A percentile compares a stretch with the other conserved stretches of the same genome.
These are phyloP conservation scores for Synodontis membranacea DNA, from an alignment of 2,113 vertebrate genomes.

Conservation along the genomic window DNA sequence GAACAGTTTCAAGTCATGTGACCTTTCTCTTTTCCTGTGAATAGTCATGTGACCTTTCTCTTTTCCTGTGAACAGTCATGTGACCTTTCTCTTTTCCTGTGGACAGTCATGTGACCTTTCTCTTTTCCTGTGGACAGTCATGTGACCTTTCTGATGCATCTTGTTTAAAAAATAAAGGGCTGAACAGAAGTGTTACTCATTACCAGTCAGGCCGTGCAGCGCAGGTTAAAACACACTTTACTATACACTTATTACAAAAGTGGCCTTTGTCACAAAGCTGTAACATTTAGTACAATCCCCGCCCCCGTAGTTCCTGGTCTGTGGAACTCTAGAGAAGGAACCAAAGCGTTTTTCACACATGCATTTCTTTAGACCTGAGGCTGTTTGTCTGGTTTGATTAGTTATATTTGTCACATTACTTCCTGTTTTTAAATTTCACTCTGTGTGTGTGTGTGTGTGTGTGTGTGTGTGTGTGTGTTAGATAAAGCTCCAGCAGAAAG, in stretches of 20 bases:
- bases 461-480: not conserved
- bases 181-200: not conserved
- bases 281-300: not conserved
- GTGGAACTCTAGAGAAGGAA: not conserved
- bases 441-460: not conserved
- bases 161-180: not conserved
- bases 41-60: too few species aligned
- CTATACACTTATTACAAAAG: not conserved
- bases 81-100: not conserved
- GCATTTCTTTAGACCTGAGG: not conserved
- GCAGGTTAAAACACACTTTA: not conserved
- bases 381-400: not conserved
- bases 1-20: not conserved
- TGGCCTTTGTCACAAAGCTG: not conserved
- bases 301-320: not conserved
- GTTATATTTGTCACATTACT: not conserved
- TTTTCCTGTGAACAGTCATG: too few species aligned
- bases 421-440: not conserved
- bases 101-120: too few species aligned
- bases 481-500: not conserved
- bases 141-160: not conserved
- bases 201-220: not conserved
- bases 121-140: not conserved
- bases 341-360: not conserved
- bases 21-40: not conserved